Evolutionary conservation across 2,113 vertebrate genomes (phyloP).

Genomic region (Chlamydotis undulata): DNA sequence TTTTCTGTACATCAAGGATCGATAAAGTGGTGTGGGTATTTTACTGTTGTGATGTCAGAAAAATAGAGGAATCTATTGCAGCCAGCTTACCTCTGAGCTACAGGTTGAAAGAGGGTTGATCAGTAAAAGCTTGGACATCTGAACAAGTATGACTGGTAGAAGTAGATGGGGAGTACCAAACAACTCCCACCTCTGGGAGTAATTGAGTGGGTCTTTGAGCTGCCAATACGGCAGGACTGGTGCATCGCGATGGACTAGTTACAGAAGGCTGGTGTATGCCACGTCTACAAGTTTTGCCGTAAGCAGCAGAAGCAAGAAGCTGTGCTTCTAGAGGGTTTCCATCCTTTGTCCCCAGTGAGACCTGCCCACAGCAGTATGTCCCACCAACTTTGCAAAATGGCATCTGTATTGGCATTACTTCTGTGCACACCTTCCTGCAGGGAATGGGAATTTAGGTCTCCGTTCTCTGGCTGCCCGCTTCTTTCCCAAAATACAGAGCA

Average conservation of each 20-base stretch:
- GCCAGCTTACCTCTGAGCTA: neutral
- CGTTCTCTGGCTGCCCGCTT: neutral
- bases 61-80: neutral
- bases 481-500: neutral
- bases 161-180: neutral
- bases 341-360: neutral
- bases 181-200: neutral
- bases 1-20: neutral
- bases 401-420: neutral
- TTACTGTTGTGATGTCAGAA: neutral
- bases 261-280: neutral
- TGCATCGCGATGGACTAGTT: neutral
- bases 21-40: neutral
- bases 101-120: too few species aligned
- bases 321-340: neutral
- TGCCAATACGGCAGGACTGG: neutral
- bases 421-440: neutral
- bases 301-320: neutral
- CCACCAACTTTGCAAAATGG: neutral
- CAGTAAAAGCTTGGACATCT: too few species aligned
- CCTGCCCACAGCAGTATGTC: neutral
- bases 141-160: too few species aligned
- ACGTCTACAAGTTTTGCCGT: neutral
- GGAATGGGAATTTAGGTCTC: neutral
- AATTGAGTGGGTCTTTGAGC: rapidly evolving